Evolutionary conservation across 2,113 vertebrate species (phyloP).

Genomic region (Hyperoodon ampullatus): DNA sequence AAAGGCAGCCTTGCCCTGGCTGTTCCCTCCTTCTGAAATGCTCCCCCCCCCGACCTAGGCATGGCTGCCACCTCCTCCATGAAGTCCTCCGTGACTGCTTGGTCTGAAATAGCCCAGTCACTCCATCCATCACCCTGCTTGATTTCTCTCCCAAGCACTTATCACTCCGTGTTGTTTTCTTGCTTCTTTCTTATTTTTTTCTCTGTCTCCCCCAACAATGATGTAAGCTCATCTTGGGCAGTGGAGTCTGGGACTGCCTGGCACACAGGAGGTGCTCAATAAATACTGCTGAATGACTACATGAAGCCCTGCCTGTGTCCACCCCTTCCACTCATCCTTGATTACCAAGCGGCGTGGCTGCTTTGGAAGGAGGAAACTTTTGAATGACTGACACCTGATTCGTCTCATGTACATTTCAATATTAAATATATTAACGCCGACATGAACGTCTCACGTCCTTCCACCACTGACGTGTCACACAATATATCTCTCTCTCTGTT

Average conservation of each 20-base stretch:
- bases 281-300: neutral
- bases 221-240: neutral
- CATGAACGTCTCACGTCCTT: neutral
- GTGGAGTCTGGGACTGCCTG: neutral
- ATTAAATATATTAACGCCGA: neutral
- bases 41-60: neutral
- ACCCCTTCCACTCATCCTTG: neutral
- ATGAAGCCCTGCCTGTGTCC: neutral
- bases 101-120: neutral
- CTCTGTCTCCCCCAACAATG: neutral
- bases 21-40: neutral
- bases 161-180: neutral
- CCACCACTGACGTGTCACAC: no score
- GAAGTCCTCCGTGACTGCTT: neutral
- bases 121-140: neutral
- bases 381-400: no score
- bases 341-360: neutral
- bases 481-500: no score
- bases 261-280: neutral
- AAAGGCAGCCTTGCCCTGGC: neutral
- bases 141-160: neutral
- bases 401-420: neutral
- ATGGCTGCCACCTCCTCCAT: neutral
- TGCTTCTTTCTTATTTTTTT: neutral
- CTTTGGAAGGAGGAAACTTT: neutral